Percentiles rank a stretch among this genome's conserved stretches.
Evolutionary conservation across 2,797 vertebrate genomes (phyloP).

Genomic region (Myotis myotis): DNA sequence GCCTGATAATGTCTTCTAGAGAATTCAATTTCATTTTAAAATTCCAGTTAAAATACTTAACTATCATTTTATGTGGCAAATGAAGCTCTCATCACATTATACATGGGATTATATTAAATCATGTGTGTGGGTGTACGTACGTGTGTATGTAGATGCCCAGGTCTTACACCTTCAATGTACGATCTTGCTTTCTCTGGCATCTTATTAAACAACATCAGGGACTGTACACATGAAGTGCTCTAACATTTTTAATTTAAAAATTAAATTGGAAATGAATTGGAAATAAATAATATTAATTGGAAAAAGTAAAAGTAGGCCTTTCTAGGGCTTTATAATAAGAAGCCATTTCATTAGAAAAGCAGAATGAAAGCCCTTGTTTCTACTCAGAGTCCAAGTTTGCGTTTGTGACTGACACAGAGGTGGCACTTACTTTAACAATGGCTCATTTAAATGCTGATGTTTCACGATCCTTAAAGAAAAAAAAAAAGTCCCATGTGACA

Average conservation of each 20-base stretch:
- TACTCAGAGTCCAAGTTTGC: constrained; percentile 18
- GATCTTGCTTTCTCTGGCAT: background rate
- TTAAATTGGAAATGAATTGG: background rate
- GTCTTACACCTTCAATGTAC: background rate
- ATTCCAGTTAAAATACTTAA: background rate
- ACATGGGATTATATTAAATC: background rate
- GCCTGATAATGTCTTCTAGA: background rate
- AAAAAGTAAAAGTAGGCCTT: background rate
- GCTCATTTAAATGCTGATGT: constrained; percentile 22
- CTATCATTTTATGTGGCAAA: background rate
- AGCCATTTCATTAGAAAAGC: background rate
- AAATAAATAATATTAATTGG: too few species aligned
- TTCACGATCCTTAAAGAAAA: constrained; percentile 1
- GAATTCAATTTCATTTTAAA: background rate
- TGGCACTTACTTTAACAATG: background rate
- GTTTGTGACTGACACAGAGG: background rate
- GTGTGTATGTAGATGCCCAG: too few species aligned
- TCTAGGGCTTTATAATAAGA: background rate
- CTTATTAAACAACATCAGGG: background rate
- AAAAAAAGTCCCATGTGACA: background rate
- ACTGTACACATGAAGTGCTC: background rate
- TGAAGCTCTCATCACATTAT: background rate
- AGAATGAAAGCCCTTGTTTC: constrained; percentile 43
- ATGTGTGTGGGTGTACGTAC: background rate
- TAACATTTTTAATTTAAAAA: background rate